Conservation (phyloP, 2,797 vertebrate species). For the Leucoraja ocellata region DNA sequence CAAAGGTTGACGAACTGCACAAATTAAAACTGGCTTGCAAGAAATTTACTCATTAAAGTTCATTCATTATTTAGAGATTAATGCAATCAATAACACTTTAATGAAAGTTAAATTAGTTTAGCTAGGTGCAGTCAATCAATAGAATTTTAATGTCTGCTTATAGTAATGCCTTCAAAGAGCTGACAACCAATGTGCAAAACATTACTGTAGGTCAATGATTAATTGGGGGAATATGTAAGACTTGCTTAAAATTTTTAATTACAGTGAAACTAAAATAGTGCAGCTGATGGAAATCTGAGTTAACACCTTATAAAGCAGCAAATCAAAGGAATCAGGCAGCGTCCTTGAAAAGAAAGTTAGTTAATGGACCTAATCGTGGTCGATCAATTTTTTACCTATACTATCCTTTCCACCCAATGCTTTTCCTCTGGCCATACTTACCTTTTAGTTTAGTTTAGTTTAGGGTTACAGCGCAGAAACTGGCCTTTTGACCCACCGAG, state of each 20-base stretch:
- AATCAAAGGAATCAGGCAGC: neutral
- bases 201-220: neutral
- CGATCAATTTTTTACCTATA: no score
- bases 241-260: neutral
- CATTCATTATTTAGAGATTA: slow-evolving; percentile 9
- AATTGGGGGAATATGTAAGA: neutral
- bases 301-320: no score
- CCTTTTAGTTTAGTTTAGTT: no score
- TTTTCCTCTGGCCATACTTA: no score
- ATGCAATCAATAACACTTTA: slow-evolving; percentile 28
- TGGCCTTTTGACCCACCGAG: no score
- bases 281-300: no score
- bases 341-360: neutral
- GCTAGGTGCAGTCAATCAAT: slow-evolving; percentile 25
- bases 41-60: slow-evolving; percentile 7
- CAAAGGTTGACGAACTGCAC: neutral
- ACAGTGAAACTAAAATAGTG: neutral
- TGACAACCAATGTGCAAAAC: neutral
- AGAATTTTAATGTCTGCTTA: slow-evolving; percentile 23
- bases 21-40: neutral
- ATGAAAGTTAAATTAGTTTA: neutral
- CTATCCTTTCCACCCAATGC: no score
- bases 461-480: no score
- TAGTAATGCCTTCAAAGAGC: slow-evolving; percentile 9
- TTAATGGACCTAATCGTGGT: no score